Base-by-base conservation (phyloP, 2,797 vertebrate species). In the Hephaestus fuliginosus region DNA sequence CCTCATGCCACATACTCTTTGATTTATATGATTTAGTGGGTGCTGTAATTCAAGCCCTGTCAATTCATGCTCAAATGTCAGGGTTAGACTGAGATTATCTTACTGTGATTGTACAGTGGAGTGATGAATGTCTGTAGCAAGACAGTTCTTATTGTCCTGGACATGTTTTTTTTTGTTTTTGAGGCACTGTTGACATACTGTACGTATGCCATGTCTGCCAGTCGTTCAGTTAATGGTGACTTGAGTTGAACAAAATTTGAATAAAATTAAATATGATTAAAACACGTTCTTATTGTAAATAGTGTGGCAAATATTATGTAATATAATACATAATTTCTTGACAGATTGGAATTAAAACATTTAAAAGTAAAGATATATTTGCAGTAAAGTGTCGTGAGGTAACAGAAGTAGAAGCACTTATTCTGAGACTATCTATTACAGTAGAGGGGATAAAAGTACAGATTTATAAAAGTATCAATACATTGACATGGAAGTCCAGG, bases 1-100 rank as follows among this genome's bases (percentile, higher is more conserved):
- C 76, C 33, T 74, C 11, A 63, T 80, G 53, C 68, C 65, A 57
- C 62, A 80, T 14, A 74, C 61, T 39, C 15, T 43, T 67, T 13
- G 4, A 67, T 80, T 55, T 22, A 70, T 70, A 71, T 73, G 33
- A 10, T 78, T 75, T 1, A 55, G 25, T 64, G 25, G 43, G 48
- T 75, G 64, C 44, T 72, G 41, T 17, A 72, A 56, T 63, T 69
- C 20, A 82, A 12, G 2, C 10, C 25, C 30, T 25, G 64, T 70
- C 3, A 60, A 6, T 80, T 72, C 46, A 51, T 53, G 18, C 3
- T 36, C 44, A n/a, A 7, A 1, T 41, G 55, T 7, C 12, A 63
- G 22, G 7, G 20, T 22, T 7, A 76, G 13, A 48, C 13, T 15
- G 20, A 56, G 25, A 76, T 81, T 61, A 65, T 82, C 9, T 83